phyloP scores from a whole-genome alignment of 2,797 vertebrate species.

The Tragopan temminckii region DNA sequence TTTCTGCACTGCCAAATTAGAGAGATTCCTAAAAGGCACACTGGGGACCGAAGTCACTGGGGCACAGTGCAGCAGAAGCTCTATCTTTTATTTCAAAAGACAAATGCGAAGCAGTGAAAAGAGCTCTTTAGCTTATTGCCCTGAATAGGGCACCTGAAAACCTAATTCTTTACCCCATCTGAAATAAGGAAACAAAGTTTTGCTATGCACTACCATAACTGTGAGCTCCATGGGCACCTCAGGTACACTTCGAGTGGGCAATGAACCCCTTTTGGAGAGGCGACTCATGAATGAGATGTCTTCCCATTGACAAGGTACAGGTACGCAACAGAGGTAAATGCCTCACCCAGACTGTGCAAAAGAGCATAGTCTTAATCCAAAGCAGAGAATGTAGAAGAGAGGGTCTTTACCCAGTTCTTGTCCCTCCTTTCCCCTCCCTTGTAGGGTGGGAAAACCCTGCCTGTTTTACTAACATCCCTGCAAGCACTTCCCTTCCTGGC shows the following conservation, averaged over 20 bases:
- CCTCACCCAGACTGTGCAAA: background rate
- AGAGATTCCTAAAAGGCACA: slow-evolving; percentile 36
- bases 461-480: background rate
- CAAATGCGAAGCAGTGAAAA: slow-evolving; percentile 4
- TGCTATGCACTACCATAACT: background rate
- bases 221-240: background rate
- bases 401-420: background rate
- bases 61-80: background rate
- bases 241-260: background rate
- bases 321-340: background rate
- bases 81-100: background rate
- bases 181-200: background rate
- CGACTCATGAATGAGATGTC: background rate
- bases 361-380: background rate
- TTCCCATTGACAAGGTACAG: background rate
- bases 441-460: background rate
- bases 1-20: slow-evolving; percentile 45
- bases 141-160: background rate
- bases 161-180: background rate
- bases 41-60: background rate
- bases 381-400: background rate
- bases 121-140: background rate
- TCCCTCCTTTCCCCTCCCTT: background rate
- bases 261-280: background rate
- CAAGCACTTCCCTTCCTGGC: background rate